Percentiles rank a stretch among this genome's conserved stretches.
phyloP scores from a whole-genome alignment of 2,797 vertebrate species.

The Microctenopoma stevenorrisi region DNA sequence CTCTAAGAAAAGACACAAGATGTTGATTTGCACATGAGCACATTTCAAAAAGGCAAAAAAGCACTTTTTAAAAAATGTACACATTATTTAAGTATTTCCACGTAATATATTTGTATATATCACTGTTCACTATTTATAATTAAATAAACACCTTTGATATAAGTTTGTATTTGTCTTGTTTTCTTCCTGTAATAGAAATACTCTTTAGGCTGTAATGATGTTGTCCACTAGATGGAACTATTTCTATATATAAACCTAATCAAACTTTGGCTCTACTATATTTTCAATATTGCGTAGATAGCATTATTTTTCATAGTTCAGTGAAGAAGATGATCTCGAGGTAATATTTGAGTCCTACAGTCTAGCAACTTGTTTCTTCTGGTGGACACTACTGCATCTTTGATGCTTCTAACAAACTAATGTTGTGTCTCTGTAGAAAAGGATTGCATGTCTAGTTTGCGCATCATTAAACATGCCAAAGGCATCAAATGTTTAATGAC shows the following conservation, averaged over 20 bases:
- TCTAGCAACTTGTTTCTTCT: not conserved
- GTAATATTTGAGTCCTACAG: slow-evolving; percentile 2
- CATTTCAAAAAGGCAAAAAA: slow-evolving; percentile 30
- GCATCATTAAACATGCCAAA: too few relatives aligned
- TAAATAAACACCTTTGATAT: slow-evolving; percentile 68
- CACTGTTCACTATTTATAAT: slow-evolving; percentile 79
- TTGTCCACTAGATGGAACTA: slow-evolving; percentile 59
- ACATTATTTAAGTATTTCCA: slow-evolving; percentile 63
- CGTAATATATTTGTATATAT: slow-evolving; percentile 32
- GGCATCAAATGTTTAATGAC: too few relatives aligned
- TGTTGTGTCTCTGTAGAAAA: not conserved
- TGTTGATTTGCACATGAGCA: slow-evolving; percentile 79
- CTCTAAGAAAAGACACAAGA: slow-evolving; percentile 76
- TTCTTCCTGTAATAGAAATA: too few relatives aligned
- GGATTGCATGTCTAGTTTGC: not conserved
- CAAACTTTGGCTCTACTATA: not conserved
- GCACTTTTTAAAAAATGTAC: slow-evolving; percentile 52
- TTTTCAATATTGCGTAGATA: too few relatives aligned
- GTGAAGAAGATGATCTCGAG: too few relatives aligned
- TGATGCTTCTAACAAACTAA: not conserved
- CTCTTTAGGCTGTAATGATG: slow-evolving; percentile 6
- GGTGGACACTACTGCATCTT: not conserved
- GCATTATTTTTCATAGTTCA: too few relatives aligned
- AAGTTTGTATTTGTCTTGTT: slow-evolving; percentile 1
- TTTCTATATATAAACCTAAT: slow-evolving; percentile 3